Evolutionary conservation across 2,113 vertebrate genomes (phyloP).

Genomic region (Neopipo cinnamomea): DNA sequence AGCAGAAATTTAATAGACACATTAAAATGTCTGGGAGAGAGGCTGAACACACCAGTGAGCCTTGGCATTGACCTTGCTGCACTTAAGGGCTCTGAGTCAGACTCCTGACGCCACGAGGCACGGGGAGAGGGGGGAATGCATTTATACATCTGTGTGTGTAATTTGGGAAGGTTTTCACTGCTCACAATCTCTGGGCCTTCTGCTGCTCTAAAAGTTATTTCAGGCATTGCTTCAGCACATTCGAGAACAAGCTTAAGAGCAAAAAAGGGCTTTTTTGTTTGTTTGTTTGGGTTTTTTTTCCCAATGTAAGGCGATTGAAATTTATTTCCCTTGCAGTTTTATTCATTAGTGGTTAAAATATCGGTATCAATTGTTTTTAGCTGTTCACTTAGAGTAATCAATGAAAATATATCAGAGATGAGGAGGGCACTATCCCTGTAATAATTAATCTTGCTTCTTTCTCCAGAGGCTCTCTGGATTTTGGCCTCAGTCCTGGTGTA

Average conservation of each 20-base stretch:
- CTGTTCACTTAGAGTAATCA: slow-evolving; percentile 14
- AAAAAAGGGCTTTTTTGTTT: not conserved
- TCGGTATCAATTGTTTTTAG: not conserved
- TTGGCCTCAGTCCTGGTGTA: not conserved
- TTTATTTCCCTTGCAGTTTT: not conserved
- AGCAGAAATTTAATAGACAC: slow-evolving; percentile 69
- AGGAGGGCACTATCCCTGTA: slow-evolving; percentile 1
- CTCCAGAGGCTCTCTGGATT: not conserved
- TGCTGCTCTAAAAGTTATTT: slow-evolving; percentile 5
- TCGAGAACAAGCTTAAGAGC: not conserved
- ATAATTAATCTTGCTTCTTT: not conserved
- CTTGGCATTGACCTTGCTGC: slow-evolving; percentile 61
- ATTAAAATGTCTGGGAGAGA: slow-evolving; percentile 68
- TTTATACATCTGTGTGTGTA: not conserved
- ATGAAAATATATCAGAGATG: slow-evolving; percentile 23
- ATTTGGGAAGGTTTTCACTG: slow-evolving; percentile 20
- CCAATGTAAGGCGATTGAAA: not conserved
- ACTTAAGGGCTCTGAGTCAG: slow-evolving; percentile 65
- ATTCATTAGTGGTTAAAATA: slow-evolving; percentile 47
- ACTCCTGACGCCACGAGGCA: slow-evolving; percentile 61
- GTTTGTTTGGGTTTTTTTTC: too few species aligned
- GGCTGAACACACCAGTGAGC: slow-evolving; percentile 7
- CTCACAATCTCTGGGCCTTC: slow-evolving; percentile 4
- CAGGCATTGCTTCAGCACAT: slow-evolving; percentile 35
- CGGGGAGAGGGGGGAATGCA: not conserved